Conservation (phyloP, 1,140 invertebrate genomes). For the Sinonovacula constricta region DNA sequence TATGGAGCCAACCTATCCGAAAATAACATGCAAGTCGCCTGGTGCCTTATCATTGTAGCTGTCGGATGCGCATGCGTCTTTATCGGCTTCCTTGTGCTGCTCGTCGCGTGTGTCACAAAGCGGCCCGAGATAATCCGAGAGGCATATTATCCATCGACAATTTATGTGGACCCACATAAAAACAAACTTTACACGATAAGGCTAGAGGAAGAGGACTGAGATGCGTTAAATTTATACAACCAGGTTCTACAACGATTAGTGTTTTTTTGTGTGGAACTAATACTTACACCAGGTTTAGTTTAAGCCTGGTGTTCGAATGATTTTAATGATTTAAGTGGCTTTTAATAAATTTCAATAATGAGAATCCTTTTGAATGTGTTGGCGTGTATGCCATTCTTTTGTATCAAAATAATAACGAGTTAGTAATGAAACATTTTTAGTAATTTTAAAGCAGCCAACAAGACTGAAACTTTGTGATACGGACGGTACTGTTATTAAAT, state of each 20-base stretch:
- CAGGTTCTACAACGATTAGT: not conserved
- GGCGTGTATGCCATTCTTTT: too few relatives aligned
- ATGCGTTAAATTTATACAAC: not conserved
- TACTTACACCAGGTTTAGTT: too few relatives aligned
- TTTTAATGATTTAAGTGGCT: too few relatives aligned
- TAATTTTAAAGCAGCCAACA: too few relatives aligned
- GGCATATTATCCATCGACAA: conserved; percentile 53
- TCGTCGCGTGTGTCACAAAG: conserved; percentile 62
- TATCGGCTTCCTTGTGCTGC: conserved; percentile 66
- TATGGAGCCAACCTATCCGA: conserved; percentile 60
- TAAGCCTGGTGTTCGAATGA: too few relatives aligned
- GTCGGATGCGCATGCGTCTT: conserved; percentile 60
- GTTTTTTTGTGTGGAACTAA: not conserved
- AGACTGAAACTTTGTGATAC: too few relatives aligned
- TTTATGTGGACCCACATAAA: conserved; percentile 61
- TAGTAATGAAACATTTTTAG: too few relatives aligned
- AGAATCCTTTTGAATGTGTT: too few relatives aligned
- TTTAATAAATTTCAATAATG: too few relatives aligned
- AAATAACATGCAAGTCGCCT: conserved; percentile 56
- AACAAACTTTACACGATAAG: conserved; percentile 58
- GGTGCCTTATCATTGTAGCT: conserved; percentile 67
- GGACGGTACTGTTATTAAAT: too few relatives aligned
- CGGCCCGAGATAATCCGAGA: conserved; percentile 52
- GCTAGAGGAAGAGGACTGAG: conserved; percentile 35
- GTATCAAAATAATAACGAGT: too few relatives aligned